Conservation (phyloP, 2,113 vertebrate species). For the Turnix velox region DNA sequence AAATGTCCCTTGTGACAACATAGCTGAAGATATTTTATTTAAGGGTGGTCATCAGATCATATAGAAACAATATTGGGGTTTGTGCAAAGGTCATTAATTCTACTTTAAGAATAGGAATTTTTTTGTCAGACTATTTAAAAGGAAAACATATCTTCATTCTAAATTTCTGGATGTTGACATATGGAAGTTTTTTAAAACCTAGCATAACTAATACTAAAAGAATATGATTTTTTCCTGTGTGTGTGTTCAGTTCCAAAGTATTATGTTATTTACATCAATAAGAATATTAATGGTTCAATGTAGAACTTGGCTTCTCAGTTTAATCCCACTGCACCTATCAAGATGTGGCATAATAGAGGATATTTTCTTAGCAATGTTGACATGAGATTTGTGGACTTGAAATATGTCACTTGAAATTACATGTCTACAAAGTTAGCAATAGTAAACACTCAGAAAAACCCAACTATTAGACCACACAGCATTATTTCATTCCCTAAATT, state of each 20-base stretch:
- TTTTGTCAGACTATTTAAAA: background rate
- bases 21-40: background rate
- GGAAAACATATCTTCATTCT: background rate
- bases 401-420: background rate
- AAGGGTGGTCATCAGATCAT: background rate
- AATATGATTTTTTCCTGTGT: background rate
- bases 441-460: background rate
- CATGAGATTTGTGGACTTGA: background rate
- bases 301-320: background rate
- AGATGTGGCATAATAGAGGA: background rate
- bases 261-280: background rate
- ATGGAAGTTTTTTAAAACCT: background rate
- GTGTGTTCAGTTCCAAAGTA: background rate
- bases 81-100: background rate
- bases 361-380: background rate
- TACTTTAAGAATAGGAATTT: background rate
- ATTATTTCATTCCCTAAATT: background rate
- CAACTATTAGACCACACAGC: background rate
- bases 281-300: background rate
- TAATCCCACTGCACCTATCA: background rate
- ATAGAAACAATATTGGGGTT: background rate
- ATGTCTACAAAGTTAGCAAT: background rate
- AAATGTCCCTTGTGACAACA: background rate
- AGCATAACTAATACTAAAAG: background rate
- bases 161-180: background rate